Evolutionary conservation across 2,113 vertebrate genomes (phyloP).

Genomic region (Oenanthe oenanthe): DNA sequence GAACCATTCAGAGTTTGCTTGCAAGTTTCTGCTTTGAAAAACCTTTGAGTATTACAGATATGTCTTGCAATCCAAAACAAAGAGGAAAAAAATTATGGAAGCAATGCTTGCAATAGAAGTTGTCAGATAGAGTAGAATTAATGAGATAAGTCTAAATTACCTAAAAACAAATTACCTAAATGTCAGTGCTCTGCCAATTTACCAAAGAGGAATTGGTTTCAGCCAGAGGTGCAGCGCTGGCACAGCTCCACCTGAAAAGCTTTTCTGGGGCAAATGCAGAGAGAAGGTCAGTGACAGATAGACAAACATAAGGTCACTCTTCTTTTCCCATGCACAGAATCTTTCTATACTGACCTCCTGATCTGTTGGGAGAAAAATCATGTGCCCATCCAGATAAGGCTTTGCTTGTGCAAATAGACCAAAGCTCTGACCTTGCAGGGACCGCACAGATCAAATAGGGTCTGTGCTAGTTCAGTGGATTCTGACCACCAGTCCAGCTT

Average conservation of each 20-base stretch:
- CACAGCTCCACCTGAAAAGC: accelerated
- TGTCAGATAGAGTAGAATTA: not conserved
- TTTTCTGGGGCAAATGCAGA: not conserved
- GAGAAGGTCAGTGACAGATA: accelerated
- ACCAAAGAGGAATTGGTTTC: not conserved
- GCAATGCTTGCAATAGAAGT: not conserved
- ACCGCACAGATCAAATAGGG: accelerated
- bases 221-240: not conserved
- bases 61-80: not conserved
- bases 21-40: not conserved
- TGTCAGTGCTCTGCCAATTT: not conserved
- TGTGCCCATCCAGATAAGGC: not conserved
- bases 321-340: not conserved
- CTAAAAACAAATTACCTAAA: not conserved
- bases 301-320: not conserved
- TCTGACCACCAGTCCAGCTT: accelerated
- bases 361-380: not conserved
- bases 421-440: not conserved
- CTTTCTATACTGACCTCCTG: not conserved
- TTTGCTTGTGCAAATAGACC: not conserved
- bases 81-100: not conserved
- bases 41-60: not conserved
- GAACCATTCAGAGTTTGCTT: not conserved
- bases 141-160: not conserved
- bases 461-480: not conserved